These are phyloP conservation scores for Euleptes europaea DNA, from an alignment of 2,113 vertebrate genomes.

Conservation along the genomic window DNA sequence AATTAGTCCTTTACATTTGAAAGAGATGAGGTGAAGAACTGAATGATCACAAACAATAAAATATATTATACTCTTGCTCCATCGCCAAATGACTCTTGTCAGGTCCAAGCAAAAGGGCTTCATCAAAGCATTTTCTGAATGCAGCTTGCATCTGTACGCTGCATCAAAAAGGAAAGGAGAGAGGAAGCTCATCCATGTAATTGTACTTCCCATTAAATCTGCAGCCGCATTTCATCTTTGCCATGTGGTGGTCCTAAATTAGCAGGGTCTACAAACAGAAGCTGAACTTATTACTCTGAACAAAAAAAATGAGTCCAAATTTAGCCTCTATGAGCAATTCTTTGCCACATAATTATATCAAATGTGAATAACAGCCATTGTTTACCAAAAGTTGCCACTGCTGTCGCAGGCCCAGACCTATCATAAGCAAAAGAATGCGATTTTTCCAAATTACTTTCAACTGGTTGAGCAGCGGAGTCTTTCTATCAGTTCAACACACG, in stretches of 20 bases:
- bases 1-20: constrained; percentile 27
- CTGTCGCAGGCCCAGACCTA: constrained; percentile 26
- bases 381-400: constrained; percentile 29
- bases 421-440: background rate
- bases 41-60: constrained; percentile 36
- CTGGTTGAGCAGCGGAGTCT: constrained; percentile 4
- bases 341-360: constrained; percentile 21
- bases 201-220: constrained; percentile 39
- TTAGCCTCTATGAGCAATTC: constrained; percentile 6
- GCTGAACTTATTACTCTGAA: constrained; percentile 25
- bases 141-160: constrained; percentile 30
- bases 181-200: constrained; percentile 19
- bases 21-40: constrained; percentile 51
- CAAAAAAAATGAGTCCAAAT: constrained; percentile 1
- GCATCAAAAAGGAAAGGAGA: constrained; percentile 16
- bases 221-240: constrained; percentile 44
- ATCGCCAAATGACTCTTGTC: constrained; percentile 20
- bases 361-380: constrained; percentile 9
- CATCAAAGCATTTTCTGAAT: constrained; percentile 18
- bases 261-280: constrained; percentile 21
- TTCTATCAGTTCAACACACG: constrained; percentile 3
- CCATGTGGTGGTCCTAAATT: constrained; percentile 26
- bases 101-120: constrained; percentile 28
- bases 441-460: constrained; percentile 31
- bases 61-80: constrained; percentile 43